Conservation (phyloP, 2,797 vertebrate genomes). For the Melanogrammus aeglefinus region DNA sequence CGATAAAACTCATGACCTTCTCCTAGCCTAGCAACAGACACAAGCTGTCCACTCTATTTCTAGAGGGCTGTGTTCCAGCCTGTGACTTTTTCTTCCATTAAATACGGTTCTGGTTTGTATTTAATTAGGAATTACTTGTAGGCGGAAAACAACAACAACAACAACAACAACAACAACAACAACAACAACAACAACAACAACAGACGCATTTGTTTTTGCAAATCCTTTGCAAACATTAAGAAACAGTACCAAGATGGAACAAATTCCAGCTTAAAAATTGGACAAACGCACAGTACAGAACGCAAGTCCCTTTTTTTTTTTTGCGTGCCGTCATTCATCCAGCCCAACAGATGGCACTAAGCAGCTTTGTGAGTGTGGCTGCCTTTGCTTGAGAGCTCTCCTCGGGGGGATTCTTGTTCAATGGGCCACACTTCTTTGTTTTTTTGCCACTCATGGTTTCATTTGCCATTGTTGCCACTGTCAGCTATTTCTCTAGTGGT, state of each 20-base stretch:
- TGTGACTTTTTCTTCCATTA: conserved; percentile 23
- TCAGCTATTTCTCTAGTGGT: conserved; percentile 1
- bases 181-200: neutral
- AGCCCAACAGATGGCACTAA: conserved; percentile 16
- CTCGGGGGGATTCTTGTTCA: neutral
- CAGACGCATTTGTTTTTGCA: neutral
- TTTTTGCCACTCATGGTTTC: neutral
- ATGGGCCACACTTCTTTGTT: neutral
- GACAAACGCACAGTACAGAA: neutral
- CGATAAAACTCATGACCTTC: neutral
- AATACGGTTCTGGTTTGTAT: conserved; percentile 12
- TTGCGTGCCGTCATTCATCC: neutral
- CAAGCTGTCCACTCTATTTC: conserved; percentile 7
- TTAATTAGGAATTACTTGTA: conserved; percentile 13
- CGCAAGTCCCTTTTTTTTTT: neutral
- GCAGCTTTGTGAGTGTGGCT: neutral
- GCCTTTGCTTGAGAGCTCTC: neutral
- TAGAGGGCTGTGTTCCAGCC: conserved; percentile 6
- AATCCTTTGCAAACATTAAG: neutral
- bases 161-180: neutral
- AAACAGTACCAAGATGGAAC: neutral
- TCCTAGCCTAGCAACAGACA: neutral
- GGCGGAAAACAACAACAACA: neutral
- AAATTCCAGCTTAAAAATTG: neutral
- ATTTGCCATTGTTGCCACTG: conserved; percentile 6